phyloP scores from a whole-genome alignment of 2,797 vertebrate species.

The Mycteria americana region DNA sequence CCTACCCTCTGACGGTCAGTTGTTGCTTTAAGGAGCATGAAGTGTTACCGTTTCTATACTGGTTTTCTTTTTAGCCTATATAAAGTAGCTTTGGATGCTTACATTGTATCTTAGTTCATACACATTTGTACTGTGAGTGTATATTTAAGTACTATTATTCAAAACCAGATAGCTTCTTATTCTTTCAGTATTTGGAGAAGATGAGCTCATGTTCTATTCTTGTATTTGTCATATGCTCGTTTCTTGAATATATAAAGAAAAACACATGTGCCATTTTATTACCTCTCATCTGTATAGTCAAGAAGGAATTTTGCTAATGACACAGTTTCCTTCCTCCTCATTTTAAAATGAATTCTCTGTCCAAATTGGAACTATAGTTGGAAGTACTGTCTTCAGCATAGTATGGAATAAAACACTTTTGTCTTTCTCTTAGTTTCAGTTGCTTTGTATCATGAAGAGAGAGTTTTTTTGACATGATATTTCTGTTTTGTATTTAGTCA shows the following conservation, averaged over 20 bases:
- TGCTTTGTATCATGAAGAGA: not conserved
- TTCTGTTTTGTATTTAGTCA: not conserved
- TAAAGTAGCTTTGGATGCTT: not conserved
- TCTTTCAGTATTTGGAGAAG: not conserved
- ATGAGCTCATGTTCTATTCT: not conserved
- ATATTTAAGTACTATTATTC: not conserved
- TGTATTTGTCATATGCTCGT: not conserved
- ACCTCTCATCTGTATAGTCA: not conserved
- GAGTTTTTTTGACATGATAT: not conserved
- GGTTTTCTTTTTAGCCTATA: not conserved
- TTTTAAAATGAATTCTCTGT: not conserved
- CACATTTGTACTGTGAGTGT: not conserved
- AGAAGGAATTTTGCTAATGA: not conserved
- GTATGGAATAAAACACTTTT: not conserved
- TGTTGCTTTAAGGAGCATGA: not conserved
- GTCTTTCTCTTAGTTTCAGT: not conserved
- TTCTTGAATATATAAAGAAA: not conserved
- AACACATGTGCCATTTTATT: not conserved
- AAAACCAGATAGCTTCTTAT: not conserved
- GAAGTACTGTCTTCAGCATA: not conserved
- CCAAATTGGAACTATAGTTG: not conserved
- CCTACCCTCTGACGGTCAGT: not conserved
- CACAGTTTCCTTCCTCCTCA: not conserved
- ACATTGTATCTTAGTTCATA: not conserved
- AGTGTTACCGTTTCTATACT: not conserved